These are phyloP conservation scores for Danaus chrysippus DNA, from an alignment of 2,888 invertebrate species.

Conservation along the genomic window DNA sequence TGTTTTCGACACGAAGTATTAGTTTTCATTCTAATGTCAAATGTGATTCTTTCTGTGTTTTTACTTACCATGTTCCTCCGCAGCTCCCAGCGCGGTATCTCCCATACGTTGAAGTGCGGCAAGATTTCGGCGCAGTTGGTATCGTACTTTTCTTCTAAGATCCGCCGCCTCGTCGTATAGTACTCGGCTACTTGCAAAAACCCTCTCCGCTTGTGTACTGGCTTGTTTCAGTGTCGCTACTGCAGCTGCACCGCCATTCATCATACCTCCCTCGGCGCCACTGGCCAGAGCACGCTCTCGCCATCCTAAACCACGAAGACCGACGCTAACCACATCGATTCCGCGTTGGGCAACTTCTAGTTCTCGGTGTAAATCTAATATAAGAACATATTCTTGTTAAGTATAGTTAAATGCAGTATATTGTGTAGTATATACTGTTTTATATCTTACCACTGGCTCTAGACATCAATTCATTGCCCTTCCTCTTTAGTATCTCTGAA, in stretches of 20 bases:
- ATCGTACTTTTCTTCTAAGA: slow-evolving; percentile 65
- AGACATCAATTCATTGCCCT: slow-evolving; percentile 67
- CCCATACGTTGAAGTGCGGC: slow-evolving; percentile 80
- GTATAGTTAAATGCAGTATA: neutral
- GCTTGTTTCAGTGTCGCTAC: slow-evolving; percentile 28
- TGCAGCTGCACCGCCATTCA: slow-evolving; percentile 22
- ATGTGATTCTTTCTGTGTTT: neutral
- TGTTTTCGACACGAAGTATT: slow-evolving; percentile 32
- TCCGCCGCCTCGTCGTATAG: slow-evolving; percentile 72
- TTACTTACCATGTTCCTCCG: slow-evolving; percentile 81
- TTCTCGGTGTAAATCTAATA: slow-evolving; percentile 48
- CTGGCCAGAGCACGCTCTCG: slow-evolving; percentile 60
- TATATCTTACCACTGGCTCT: slow-evolving; percentile 54
- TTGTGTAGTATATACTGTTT: neutral
- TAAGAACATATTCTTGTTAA: neutral
- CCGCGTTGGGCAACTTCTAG: slow-evolving; percentile 56
- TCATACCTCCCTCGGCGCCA: slow-evolving; percentile 34
- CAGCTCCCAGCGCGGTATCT: slow-evolving; percentile 83
- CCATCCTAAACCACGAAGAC: slow-evolving; percentile 68
- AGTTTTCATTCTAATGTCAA: no score
- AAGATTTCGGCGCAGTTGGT: slow-evolving; percentile 72
- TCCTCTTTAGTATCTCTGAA: slow-evolving; percentile 75
- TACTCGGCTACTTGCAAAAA: slow-evolving; percentile 61
- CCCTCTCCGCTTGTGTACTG: slow-evolving; percentile 51
- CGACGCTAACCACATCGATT: slow-evolving; percentile 60